Percentiles rank a stretch among this genome's conserved stretches.
Conservation (phyloP, 2,113 vertebrate species). For the Numenius arquata region DNA sequence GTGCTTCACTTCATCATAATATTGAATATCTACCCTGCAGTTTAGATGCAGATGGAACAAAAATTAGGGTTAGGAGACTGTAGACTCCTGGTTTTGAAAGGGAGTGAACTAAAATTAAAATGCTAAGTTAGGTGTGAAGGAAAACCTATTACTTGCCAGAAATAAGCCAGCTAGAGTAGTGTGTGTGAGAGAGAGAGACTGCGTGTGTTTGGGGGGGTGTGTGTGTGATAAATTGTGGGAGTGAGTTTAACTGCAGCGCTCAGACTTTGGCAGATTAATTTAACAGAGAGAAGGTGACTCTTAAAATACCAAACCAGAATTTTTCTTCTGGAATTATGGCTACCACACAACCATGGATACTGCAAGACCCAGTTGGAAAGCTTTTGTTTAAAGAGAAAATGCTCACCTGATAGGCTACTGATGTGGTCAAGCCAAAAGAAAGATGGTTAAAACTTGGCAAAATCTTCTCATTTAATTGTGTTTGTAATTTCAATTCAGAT, state of each 20-base stretch:
- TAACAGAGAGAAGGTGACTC: not conserved
- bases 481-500: not conserved
- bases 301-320: not conserved
- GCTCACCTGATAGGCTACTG: not conserved
- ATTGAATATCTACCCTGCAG: not conserved
- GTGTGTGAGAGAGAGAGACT: not conserved
- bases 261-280: not conserved
- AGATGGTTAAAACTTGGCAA: not conserved
- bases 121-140: not conserved
- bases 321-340: not conserved
- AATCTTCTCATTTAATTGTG: not conserved
- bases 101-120: constrained; percentile 21
- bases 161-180: not conserved
- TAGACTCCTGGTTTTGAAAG: not conserved
- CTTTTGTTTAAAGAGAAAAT: not conserved
- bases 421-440: not conserved
- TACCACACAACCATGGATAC: not conserved
- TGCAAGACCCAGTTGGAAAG: not conserved
- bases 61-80: not conserved
- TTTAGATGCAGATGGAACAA: not conserved
- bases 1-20: constrained; percentile 5
- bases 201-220: not conserved
- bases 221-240: not conserved
- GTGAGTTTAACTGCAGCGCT: not conserved
- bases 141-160: not conserved